phyloP scores from a whole-genome alignment of 2,888 invertebrate genomes.

The Xylota segnis region DNA sequence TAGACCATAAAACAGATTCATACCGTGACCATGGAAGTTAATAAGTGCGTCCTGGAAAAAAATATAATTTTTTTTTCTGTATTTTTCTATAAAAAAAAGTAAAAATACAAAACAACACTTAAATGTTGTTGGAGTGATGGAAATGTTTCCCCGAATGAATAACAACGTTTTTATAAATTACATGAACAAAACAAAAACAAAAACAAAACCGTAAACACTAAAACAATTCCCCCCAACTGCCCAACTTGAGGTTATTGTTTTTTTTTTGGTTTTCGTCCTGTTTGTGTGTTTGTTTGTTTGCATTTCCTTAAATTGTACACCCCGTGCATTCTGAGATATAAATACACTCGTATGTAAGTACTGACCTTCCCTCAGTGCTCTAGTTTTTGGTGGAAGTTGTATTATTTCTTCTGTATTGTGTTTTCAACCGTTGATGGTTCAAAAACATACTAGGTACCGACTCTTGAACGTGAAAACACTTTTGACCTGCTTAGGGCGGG shows the following conservation, averaged over 20 bases:
- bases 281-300: no score
- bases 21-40: slow-evolving; percentile 39
- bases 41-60: slow-evolving; percentile 27
- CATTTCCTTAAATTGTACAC: slow-evolving; percentile 24
- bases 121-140: slow-evolving; percentile 14
- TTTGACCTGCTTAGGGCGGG: slow-evolving; percentile 41
- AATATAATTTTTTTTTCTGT: background rate
- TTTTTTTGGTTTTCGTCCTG: no score
- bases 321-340: slow-evolving; percentile 16
- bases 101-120: slow-evolving; percentile 23
- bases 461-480: slow-evolving; percentile 39
- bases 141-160: slow-evolving; percentile 16
- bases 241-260: slow-evolving; percentile 34
- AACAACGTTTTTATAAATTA: slow-evolving; percentile 33
- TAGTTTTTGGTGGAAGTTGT: slow-evolving; percentile 51
- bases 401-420: slow-evolving; percentile 21
- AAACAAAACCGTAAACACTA: slow-evolving; percentile 32
- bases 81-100: background rate
- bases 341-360: slow-evolving; percentile 14
- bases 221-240: slow-evolving; percentile 48
- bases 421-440: slow-evolving; percentile 24
- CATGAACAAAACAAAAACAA: slow-evolving; percentile 9
- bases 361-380: slow-evolving; percentile 63
- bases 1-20: slow-evolving; percentile 6
- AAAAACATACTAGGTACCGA: slow-evolving; percentile 22